A percentile compares a stretch with the other conserved stretches of the same genome.
Conservation (phyloP, 1,140 invertebrate species). For the Leptestheria dahalacensis region DNA sequence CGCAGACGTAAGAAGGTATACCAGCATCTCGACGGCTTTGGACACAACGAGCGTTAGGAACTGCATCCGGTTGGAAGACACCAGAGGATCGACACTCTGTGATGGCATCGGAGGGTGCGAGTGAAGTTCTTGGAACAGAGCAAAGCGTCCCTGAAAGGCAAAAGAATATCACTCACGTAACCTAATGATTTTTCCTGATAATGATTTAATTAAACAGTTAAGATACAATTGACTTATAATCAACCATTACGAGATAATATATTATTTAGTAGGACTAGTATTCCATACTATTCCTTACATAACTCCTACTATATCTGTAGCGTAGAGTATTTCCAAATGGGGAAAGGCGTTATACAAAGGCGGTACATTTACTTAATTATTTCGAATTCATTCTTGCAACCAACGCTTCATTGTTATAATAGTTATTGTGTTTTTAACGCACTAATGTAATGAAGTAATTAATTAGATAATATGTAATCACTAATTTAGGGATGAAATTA, state of each 20-base stretch:
- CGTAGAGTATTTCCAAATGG: too few species aligned
- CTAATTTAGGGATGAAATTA: slow-evolving; percentile 26
- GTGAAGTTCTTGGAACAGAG: slow-evolving; percentile 32
- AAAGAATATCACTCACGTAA: too few species aligned
- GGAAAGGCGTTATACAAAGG: too few species aligned
- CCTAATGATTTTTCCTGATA: too few species aligned
- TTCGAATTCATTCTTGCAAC: too few species aligned
- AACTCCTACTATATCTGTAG: too few species aligned
- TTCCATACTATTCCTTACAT: too few species aligned
- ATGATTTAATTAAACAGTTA: neutral
- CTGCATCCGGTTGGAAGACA: slow-evolving; percentile 26
- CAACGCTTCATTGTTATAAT: too few species aligned
- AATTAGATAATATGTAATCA: slow-evolving; percentile 18
- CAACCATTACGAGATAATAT: too few species aligned
- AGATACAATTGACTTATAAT: too few species aligned
- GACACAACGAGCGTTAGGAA: slow-evolving; percentile 30
- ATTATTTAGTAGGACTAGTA: too few species aligned
- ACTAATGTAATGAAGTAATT: slow-evolving; percentile 1
- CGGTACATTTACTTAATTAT: too few species aligned
- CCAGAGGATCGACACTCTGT: slow-evolving; percentile 26
- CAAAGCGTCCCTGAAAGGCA: slow-evolving; percentile 28
- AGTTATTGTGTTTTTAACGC: slow-evolving; percentile 10
- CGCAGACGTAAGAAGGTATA: slow-evolving; percentile 6
- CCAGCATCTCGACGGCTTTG: slow-evolving; percentile 23
- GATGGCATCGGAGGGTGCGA: slow-evolving; percentile 27